These are phyloP conservation scores for Platycheirus albimanus DNA, from an alignment of 2,888 invertebrate genomes.

Conservation along the genomic window DNA sequence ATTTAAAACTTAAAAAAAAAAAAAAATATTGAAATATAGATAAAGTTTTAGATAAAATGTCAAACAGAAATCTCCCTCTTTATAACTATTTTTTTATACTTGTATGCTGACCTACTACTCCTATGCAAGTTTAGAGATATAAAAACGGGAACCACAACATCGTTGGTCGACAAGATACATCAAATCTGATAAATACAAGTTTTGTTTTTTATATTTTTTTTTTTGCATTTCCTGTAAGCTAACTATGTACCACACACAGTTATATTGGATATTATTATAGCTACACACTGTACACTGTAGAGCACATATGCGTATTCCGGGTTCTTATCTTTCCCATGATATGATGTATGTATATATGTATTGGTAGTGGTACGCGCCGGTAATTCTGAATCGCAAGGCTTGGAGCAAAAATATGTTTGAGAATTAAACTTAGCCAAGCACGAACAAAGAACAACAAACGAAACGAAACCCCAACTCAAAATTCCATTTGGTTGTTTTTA, in stretches of 20 bases:
- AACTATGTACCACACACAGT: neutral
- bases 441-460: constrained; percentile 64
- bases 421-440: constrained; percentile 38
- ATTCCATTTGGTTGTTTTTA: constrained; percentile 71
- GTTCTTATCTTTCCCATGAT: constrained; percentile 63
- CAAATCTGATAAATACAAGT: constrained; percentile 67
- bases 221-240: constrained; percentile 61
- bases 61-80: neutral
- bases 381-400: constrained; percentile 52
- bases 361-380: neutral
- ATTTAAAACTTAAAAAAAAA: constrained; percentile 29
- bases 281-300: no score
- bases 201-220: constrained; percentile 46
- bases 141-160: constrained; percentile 33
- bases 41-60: constrained; percentile 36
- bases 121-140: no score
- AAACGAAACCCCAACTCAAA: constrained; percentile 23
- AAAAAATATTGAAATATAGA: constrained; percentile 25
- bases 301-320: constrained; percentile 25
- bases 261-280: constrained; percentile 1
- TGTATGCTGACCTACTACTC: neutral
- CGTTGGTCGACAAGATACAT: constrained; percentile 27
- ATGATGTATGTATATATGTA: no score
- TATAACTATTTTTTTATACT: neutral
- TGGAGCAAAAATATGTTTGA: constrained; percentile 31